Conservation (phyloP, 1,140 invertebrate genomes). For the Bombus turneri region DNA sequence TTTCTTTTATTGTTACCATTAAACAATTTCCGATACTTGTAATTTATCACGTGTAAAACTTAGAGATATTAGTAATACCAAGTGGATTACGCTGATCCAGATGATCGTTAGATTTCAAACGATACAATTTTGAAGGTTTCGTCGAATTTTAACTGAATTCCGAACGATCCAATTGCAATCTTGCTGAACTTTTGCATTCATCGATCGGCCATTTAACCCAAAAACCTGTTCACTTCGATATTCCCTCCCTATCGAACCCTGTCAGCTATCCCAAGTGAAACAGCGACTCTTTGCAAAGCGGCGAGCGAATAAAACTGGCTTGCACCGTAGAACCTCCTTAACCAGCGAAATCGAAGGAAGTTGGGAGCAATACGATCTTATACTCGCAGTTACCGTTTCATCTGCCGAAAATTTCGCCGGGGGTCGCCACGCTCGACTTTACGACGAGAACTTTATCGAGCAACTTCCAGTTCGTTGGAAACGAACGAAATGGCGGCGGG, state of each 20-base stretch:
- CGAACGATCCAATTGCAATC: neutral
- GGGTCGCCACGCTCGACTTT: neutral
- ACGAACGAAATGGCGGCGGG: neutral
- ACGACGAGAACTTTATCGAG: conserved; percentile 45
- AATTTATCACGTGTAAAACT: too few species aligned
- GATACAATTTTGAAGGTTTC: neutral
- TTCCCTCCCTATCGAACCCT: too few species aligned
- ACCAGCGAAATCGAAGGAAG: neutral
- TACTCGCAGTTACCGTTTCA: conserved; percentile 18
- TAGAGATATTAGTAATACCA: too few species aligned
- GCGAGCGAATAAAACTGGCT: neutral
- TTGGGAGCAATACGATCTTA: conserved; percentile 21
- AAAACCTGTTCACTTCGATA: neutral
- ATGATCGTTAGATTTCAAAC: neutral
- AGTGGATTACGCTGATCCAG: neutral
- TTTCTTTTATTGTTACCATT: too few species aligned
- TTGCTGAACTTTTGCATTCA: neutral
- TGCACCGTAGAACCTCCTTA: neutral
- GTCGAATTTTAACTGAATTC: neutral
- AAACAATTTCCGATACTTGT: too few species aligned
- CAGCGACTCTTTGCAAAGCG: neutral
- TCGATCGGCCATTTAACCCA: neutral
- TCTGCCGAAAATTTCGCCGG: conserved; percentile 18
- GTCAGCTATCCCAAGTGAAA: neutral
- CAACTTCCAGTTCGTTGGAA: conserved; percentile 52